Evolutionary conservation across 2,888 invertebrate species (phyloP), one percentile per base, ranked within the genome.

Genomic region (Cheiracanthium punctorium): DNA sequence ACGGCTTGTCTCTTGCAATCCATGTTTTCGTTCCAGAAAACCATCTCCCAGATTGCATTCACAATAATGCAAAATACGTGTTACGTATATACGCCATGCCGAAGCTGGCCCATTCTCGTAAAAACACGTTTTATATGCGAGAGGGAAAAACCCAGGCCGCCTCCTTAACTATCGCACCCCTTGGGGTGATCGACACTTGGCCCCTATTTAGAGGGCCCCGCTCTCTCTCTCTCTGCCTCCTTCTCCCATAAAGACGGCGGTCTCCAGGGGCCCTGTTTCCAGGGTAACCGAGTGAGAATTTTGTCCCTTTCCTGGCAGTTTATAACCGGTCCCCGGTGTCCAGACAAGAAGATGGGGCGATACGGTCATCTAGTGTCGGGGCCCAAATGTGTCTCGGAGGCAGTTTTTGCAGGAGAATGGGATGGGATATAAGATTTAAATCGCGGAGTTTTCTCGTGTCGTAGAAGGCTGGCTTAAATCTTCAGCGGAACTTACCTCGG

Each of bases 81-180:
- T 48, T 48, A 48, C 48, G 48, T 7, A 48, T 48, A 10, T 48
- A n/a, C n/a, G n/a, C 48, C 48, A 48, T 48, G 14, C 8, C 17
- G 17, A 2, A 48, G 48, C 17, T 48, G 48, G 48, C 48, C n/a
- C 17, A 48, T 48, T 48, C 48, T 48, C 48, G 48, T 48, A 48
- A 84, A 84, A 84, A 84, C 84, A 84, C 84, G 73, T 84, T 84
- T 84, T 84, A 84, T 84, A 84, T 79, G 77, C 84, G 67, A n/a
- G n/a, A n/a, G n/a, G 71, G 41, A 72, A 77, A 79, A 77, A 24
- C 52, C n/a, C 74, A 20, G 74, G 20, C 32, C 24, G n/a, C 37
- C 32, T 12, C 58, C 64, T 20, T 48, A 48, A 48, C 48, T 48
- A 48, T 48, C 48, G 48, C 48, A 48, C 48, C n/a, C 48, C 48